Evolutionary conservation across 2,113 vertebrate genomes (phyloP).

Genomic region (Peromyscus maniculatus): DNA sequence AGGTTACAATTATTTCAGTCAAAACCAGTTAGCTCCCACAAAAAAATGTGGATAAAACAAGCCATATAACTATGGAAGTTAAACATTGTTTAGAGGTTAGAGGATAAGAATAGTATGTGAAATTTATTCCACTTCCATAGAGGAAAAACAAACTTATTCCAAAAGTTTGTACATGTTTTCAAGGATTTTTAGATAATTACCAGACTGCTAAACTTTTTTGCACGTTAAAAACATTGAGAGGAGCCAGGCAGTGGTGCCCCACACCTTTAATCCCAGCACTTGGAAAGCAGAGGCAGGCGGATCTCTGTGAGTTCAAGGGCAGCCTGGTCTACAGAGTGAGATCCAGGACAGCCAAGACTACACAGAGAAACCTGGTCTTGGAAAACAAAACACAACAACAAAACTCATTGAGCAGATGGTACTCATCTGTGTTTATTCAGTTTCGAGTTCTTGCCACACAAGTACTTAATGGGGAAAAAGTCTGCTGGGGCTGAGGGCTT

Average conservation of each 20-base stretch:
- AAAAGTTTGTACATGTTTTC: not conserved
- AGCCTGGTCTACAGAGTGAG: not conserved
- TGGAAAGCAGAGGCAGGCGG: not conserved
- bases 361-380: not conserved
- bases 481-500: not conserved
- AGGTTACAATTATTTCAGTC: conserved; percentile 17
- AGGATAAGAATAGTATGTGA: not conserved
- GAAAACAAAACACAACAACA: not conserved
- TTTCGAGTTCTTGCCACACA: not conserved
- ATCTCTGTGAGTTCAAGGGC: not conserved
- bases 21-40: conserved; percentile 27
- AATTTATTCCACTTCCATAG: not conserved
- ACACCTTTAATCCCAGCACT: not conserved
- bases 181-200: not conserved
- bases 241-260: not conserved
- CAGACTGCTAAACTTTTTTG: not conserved
- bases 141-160: conserved; percentile 36
- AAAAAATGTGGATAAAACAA: conserved; percentile 20
- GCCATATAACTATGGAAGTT: not conserved
- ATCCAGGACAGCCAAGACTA: not conserved
- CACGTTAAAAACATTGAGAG: not conserved
- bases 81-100: conserved; percentile 14
- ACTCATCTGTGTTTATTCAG: conserved; percentile 20
- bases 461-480: not conserved
- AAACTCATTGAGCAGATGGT: no score